Evolutionary conservation across 2,797 vertebrate genomes (phyloP).

Genomic region (Periophthalmus magnuspinnatus): DNA sequence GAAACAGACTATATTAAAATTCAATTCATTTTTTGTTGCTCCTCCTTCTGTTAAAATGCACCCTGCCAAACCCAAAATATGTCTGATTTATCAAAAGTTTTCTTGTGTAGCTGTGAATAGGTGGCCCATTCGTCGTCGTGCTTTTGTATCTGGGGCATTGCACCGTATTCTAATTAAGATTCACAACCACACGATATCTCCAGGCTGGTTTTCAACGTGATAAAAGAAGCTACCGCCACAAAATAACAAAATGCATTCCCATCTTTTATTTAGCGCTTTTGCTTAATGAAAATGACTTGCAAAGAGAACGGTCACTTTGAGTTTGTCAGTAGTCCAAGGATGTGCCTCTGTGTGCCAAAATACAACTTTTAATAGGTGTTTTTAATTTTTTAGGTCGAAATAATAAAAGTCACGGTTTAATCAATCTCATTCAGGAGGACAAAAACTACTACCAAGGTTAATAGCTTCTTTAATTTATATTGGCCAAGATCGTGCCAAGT

Average conservation of each 20-base stretch:
- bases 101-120: conserved; percentile 4
- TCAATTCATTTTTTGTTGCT: not conserved
- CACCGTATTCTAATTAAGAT: conserved; percentile 32
- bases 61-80: conserved; percentile 5
- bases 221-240: conserved; percentile 6
- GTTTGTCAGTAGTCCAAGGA: conserved; percentile 44
- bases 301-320: conserved; percentile 34
- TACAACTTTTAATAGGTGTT: not conserved
- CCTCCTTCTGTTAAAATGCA: not conserved
- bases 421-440: not conserved
- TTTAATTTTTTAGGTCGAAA: no score
- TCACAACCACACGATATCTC: conserved; percentile 29
- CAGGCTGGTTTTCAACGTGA: conserved; percentile 31
- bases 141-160: conserved; percentile 35
- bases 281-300: conserved; percentile 40
- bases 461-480: not conserved
- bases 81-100: not conserved
- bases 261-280: conserved; percentile 33
- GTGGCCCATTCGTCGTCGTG: conserved; percentile 2
- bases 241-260: conserved; percentile 24
- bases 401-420: conserved; percentile 12
- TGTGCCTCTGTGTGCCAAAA: conserved; percentile 31
- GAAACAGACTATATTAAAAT: not conserved
- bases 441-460: conserved; percentile 5
- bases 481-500: conserved; percentile 6